Base-by-base conservation (phyloP, 2,797 vertebrate genomes). In the Crax fasciolata region DNA sequence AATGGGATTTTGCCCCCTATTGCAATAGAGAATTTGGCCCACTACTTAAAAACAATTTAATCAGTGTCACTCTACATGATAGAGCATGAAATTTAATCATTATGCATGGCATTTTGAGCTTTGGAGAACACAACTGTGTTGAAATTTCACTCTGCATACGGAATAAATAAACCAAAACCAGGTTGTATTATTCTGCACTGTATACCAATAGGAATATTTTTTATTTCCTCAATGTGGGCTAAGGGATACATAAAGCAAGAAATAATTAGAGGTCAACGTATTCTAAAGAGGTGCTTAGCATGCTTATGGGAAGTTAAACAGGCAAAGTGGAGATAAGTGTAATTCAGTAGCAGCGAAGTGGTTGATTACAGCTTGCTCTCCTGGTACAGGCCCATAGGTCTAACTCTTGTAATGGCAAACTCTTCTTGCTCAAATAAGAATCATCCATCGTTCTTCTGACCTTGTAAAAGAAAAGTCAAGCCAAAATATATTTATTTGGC, bases 281-380 rank as follows among this genome's bases (percentile, higher is more conserved):
- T 96, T 94, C 61, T 95, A 80, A 94, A 94, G 80, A 94, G 93
- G 61, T 90, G 54, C 75, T 97, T 96, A 95, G 91, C 35, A 81
- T 79, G 61, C 80, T 95, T 96, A 96, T 95, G 85, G 83, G 93
- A 91, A 96, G 93, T 93, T 94, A 96, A 96, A 82, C 71, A 86
- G 77, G 77, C 15, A 0, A 91, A 94, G 68, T 95, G 74, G 89
- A 90, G 83, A 90, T 88, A 92, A 94, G 63, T 71, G 85, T 88
- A 75, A 96, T 91, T 95, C 77, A 84, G 85, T 80, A 95, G 67
- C 73, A 89, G 92, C 51, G 81, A 93, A 96, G 73, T 84, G 62
- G 73, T 61, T 96, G 80, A 94, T 94, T 96, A 96, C 61, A 93
- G 68, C 24, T 89, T 79, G 32, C 38, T 86, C 74, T 91, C 59